phyloP scores from a whole-genome alignment of 2,797 vertebrate species.

The Neostethus bicornis region DNA sequence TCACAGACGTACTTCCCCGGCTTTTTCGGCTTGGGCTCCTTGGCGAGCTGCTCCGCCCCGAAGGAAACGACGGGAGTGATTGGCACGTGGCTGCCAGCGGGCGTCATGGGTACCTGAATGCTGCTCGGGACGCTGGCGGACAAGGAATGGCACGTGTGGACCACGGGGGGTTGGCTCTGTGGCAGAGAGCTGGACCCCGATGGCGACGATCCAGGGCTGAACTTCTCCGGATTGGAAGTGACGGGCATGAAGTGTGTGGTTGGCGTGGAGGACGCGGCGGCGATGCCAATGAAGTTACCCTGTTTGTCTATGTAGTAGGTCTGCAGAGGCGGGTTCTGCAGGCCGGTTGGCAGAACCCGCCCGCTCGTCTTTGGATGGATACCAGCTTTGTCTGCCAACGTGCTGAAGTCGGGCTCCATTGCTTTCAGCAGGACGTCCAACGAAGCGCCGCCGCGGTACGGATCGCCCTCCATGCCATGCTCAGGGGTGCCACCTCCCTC shows the following conservation, averaged over 20 bases:
- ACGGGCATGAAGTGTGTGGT: constrained; percentile 77
- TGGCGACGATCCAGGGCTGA: constrained; percentile 82
- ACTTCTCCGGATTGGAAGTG: constrained; percentile 78
- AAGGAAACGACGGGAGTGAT: constrained; percentile 88
- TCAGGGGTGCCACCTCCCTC: constrained; percentile 76
- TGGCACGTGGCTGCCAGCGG: constrained; percentile 87
- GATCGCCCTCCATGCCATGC: constrained; percentile 75
- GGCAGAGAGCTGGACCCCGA: constrained; percentile 85
- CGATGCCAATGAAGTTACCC: constrained; percentile 78
- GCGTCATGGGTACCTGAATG: constrained; percentile 86
- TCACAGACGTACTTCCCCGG: constrained; percentile 97
- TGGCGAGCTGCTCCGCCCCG: constrained; percentile 87
- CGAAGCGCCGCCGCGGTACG: constrained; percentile 84
- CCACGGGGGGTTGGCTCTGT: constrained; percentile 88
- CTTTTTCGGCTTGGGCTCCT: constrained; percentile 97
- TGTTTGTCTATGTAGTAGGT: constrained; percentile 81
- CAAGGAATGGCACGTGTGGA: constrained; percentile 86
- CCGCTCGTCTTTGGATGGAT: constrained; percentile 65
- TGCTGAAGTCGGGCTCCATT: constrained; percentile 97
- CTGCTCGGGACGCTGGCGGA: constrained; percentile 86
- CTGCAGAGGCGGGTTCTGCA: constrained; percentile 78
- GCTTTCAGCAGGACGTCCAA: constrained; percentile 97
- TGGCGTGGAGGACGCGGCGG: constrained; percentile 68
- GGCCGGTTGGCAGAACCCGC: constrained; percentile 76
- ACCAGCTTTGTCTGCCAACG: constrained; percentile 87